Conservation (phyloP, 2,888 invertebrate genomes). For the Sclerodermus sp. region DNA sequence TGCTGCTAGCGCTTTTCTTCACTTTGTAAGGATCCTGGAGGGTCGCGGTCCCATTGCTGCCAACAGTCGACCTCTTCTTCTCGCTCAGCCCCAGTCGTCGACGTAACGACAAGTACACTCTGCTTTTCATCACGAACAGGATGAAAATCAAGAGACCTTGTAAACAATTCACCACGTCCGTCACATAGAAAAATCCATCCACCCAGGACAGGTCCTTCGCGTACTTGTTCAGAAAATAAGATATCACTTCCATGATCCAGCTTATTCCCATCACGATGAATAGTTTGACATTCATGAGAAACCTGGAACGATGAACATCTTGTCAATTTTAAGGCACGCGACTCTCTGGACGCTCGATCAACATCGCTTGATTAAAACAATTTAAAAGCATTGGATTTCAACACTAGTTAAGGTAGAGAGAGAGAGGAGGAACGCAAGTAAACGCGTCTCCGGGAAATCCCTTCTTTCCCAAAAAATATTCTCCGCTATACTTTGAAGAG, state of each 20-base stretch:
- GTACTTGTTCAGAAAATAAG: constrained; percentile 23
- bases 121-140: constrained; percentile 71
- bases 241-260: constrained; percentile 63
- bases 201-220: constrained; percentile 30
- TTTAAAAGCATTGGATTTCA: too few species aligned
- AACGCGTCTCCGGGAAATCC: too few species aligned
- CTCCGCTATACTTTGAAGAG: too few species aligned
- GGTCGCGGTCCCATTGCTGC: constrained; percentile 20
- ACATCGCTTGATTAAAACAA: too few species aligned
- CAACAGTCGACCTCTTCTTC: constrained; percentile 3
- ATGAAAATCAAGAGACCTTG: constrained; percentile 74
- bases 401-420: too few species aligned
- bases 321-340: too few species aligned
- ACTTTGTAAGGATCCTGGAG: constrained; percentile 37
- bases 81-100: constrained; percentile 56
- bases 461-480: too few species aligned
- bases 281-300: constrained; percentile 71
- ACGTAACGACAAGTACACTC: constrained; percentile 65
- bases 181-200: constrained; percentile 52
- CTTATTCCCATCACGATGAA: constrained; percentile 80
- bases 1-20: constrained; percentile 40
- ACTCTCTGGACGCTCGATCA: too few species aligned
- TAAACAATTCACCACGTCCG: constrained; percentile 70
- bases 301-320: constrained; percentile 55
- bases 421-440: too few species aligned